These are phyloP conservation scores for Prionchulus punctatus DNA, from an alignment of 2,888 invertebrate species.

Conservation along the genomic window DNA sequence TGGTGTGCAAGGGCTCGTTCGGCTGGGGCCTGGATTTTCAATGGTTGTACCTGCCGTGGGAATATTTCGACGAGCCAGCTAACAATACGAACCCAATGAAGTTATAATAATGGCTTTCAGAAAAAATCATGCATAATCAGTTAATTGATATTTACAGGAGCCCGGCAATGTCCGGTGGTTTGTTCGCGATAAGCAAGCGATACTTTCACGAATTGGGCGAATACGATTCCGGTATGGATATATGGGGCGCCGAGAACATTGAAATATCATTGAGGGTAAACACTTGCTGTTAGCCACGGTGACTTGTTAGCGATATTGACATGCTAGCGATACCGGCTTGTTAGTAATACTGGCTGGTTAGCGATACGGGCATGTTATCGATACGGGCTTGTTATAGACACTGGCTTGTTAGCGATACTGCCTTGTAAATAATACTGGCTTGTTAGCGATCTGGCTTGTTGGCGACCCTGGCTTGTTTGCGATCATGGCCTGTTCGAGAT, in stretches of 20 bases:
- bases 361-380: no score
- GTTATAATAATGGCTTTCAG: conserved; percentile 20
- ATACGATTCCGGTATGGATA: conserved; percentile 98
- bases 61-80: conserved; percentile 45
- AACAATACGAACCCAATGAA: conserved; percentile 66
- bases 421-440: no score
- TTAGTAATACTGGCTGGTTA: no score
- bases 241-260: conserved; percentile 92
- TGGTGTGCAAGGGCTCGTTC: conserved; percentile 96
- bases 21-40: conserved; percentile 98
- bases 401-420: no score
- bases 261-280: conserved; percentile 85
- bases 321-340: no score
- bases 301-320: no score
- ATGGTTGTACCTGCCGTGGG: conserved; percentile 59
- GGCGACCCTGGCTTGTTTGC: neutral
- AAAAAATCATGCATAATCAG: neutral
- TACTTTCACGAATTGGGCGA: conserved; percentile 95
- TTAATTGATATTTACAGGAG: conserved; percentile 40
- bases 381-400: no score
- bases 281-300: conserved; percentile 11
- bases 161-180: conserved; percentile 94
- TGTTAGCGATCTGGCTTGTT: no score
- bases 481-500: no score
- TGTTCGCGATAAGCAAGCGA: conserved; percentile 73